Conservation (phyloP, 2,888 invertebrate species). For the Lottia gigantea region DNA sequence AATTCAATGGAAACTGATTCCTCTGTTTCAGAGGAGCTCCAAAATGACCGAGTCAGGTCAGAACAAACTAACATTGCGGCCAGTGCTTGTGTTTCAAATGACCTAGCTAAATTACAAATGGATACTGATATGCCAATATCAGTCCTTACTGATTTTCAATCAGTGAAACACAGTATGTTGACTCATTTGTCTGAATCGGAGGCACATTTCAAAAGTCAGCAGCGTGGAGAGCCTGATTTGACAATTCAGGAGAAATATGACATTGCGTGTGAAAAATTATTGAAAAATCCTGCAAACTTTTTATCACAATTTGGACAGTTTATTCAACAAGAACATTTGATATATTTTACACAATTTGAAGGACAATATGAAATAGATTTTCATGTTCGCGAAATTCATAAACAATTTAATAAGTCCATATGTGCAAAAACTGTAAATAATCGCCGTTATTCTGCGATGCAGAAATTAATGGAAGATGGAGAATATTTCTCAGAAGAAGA, state of each 20-base stretch:
- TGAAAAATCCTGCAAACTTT: constrained; percentile 78
- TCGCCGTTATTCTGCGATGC: constrained; percentile 84
- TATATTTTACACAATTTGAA: constrained; percentile 74
- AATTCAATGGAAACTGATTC: too few relatives aligned
- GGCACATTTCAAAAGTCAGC: constrained; percentile 84
- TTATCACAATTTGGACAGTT: constrained; percentile 81
- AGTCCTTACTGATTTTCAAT: too few relatives aligned
- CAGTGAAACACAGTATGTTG: constrained; percentile 70
- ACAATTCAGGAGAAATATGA: constrained; percentile 77
- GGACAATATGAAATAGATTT: constrained; percentile 74
- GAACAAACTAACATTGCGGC: too few relatives aligned
- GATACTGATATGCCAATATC: too few relatives aligned
- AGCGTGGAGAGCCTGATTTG: constrained; percentile 82
- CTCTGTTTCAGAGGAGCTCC: too few relatives aligned
- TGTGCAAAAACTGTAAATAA: constrained; percentile 73
- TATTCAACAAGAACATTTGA: constrained; percentile 77
- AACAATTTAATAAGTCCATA: constrained; percentile 37
- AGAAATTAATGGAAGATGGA: constrained; percentile 77
- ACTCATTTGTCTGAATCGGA: constrained; percentile 75
- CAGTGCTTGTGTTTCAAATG: too few relatives aligned
- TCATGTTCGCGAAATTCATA: constrained; percentile 73
- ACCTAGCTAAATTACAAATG: too few relatives aligned
- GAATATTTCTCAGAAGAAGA: constrained; percentile 90
- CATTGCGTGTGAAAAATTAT: constrained; percentile 77
- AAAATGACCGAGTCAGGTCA: too few relatives aligned